Conservation (phyloP, 92 coral and sea anemone species). For the Porites rus region DNA sequence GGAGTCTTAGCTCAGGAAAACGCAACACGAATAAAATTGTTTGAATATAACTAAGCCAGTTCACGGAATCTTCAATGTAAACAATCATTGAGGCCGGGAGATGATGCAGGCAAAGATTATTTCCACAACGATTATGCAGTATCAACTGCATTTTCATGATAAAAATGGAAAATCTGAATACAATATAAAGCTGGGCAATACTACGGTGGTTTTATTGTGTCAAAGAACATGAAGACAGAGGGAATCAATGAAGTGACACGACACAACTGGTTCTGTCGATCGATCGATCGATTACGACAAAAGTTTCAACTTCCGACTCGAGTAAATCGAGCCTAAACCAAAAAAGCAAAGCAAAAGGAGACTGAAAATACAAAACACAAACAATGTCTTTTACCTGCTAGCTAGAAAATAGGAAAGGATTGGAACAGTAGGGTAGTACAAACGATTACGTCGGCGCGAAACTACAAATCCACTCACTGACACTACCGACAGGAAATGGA, state of each 20-base stretch:
- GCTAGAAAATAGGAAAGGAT: background rate
- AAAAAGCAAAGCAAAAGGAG: background rate
- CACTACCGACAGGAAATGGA: constrained; percentile 51
- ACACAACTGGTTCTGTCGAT: constrained; percentile 20
- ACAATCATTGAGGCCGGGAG: background rate
- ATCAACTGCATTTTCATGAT: background rate
- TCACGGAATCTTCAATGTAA: constrained; percentile 22
- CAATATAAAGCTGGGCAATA: constrained; percentile 13
- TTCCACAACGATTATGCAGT: background rate
- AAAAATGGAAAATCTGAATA: background rate
- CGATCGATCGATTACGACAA: constrained; percentile 13
- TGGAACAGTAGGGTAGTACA: constrained; percentile 5
- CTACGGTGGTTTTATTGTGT: background rate
- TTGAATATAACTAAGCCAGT: background rate
- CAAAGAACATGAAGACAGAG: background rate
- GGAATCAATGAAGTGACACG: constrained; percentile 26
- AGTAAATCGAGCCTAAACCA: background rate
- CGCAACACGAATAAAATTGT: background rate
- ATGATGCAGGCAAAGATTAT: background rate
- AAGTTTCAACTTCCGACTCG: constrained; percentile 52
- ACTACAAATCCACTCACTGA: constrained; percentile 37
- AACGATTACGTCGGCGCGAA: constrained; percentile 42
- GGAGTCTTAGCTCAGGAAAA: background rate
- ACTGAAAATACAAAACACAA: background rate
- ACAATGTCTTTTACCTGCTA: background rate